Evolutionary conservation across 1,140 invertebrate genomes (phyloP).

Genomic region (Nomia melanderi): DNA sequence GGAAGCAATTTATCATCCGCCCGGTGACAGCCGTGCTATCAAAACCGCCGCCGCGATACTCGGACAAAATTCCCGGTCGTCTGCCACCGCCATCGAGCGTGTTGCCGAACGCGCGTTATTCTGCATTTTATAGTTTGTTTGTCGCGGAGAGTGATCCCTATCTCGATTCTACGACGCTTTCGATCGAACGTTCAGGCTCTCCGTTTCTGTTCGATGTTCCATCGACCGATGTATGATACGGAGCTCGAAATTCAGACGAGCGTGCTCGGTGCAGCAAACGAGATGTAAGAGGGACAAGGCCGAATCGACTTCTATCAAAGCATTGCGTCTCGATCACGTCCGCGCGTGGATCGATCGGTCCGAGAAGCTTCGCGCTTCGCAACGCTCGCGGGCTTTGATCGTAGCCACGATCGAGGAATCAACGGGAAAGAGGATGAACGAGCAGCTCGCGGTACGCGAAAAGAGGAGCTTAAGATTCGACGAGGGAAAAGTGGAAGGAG

Average conservation of each 20-base stretch:
- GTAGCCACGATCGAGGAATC: background rate
- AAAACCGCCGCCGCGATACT: conserved; percentile 26
- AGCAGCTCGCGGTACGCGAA: too few relatives aligned
- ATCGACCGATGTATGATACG: too few relatives aligned
- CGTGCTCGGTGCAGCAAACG: background rate
- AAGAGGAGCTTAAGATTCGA: too few relatives aligned
- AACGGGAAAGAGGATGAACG: conserved; percentile 8
- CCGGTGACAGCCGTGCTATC: conserved; percentile 45
- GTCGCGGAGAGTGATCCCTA: background rate
- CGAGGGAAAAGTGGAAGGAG: too few relatives aligned
- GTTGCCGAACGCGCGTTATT: background rate
- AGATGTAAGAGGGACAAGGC: background rate
- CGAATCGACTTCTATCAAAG: background rate
- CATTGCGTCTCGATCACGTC: background rate
- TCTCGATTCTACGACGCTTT: too few relatives aligned
- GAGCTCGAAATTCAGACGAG: background rate
- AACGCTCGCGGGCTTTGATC: background rate
- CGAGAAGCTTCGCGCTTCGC: background rate
- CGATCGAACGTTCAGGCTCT: too few relatives aligned
- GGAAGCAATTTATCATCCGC: conserved; percentile 43
- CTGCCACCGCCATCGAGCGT: background rate
- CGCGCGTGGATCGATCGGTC: background rate
- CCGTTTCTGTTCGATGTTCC: too few relatives aligned
- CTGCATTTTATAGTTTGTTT: background rate
- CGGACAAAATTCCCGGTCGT: background rate